Conservation (phyloP, 2,888 invertebrate genomes). For the Venusia cambrica region DNA sequence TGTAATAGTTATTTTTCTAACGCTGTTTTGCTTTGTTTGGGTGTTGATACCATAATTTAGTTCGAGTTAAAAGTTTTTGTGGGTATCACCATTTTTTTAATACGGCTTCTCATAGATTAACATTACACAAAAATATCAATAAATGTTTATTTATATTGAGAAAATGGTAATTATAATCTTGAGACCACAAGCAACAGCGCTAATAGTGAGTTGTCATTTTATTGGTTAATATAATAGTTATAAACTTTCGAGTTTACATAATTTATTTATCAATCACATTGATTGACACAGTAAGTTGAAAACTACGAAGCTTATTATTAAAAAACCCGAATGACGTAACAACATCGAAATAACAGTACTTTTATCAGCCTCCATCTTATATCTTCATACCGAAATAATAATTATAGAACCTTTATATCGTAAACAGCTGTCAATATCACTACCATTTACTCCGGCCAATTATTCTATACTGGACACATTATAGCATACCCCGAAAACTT, state of each 20-base stretch:
- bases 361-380: constrained; percentile 22
- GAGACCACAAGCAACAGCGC: too few species aligned
- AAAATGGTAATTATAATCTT: too few species aligned
- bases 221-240: too few species aligned
- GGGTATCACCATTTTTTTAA: too few species aligned
- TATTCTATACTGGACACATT: constrained; percentile 57
- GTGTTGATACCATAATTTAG: constrained; percentile 20
- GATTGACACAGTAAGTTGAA: constrained; percentile 6
- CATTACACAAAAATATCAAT: too few species aligned
- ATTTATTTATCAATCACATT: constrained; percentile 2
- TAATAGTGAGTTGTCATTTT: too few species aligned
- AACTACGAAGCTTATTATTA: constrained; percentile 7
- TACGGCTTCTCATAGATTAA: too few species aligned
- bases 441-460: constrained; percentile 37
- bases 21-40: constrained; percentile 18
- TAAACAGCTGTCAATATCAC: constrained; percentile 24
- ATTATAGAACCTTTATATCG: constrained; percentile 21
- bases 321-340: constrained; percentile 5
- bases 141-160: too few species aligned
- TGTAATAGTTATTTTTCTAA: constrained; percentile 27
- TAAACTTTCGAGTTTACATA: not conserved
- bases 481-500: constrained; percentile 56
- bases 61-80: too few species aligned
- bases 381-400: constrained; percentile 22
- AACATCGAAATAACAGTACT: constrained; percentile 15